Evolutionary conservation across 2,113 vertebrate species (phyloP).

Genomic region (Phalacrocorax pelagicus): DNA sequence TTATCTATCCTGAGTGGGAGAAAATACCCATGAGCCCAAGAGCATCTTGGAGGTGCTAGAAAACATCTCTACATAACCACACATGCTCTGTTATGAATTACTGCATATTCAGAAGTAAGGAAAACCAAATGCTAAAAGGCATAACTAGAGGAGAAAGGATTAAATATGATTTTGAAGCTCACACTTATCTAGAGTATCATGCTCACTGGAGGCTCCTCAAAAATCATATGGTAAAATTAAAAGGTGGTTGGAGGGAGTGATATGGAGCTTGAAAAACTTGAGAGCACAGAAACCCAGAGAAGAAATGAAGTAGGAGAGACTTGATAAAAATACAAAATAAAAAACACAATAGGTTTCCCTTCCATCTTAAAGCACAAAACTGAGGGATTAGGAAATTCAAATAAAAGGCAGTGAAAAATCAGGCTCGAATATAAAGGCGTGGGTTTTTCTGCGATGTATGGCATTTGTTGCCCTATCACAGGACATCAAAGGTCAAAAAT

Average conservation of each 20-base stretch:
- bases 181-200: neutral
- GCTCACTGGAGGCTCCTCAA: neutral
- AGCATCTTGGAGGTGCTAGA: neutral
- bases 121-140: neutral
- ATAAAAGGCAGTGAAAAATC: neutral
- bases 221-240: neutral
- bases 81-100: neutral
- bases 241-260: neutral
- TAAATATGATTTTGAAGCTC: neutral
- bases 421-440: neutral
- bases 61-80: neutral
- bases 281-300: neutral
- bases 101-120: neutral
- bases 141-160: neutral
- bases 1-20: neutral
- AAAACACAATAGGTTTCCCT: neutral
- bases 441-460: neutral
- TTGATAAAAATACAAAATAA: neutral
- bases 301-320: neutral
- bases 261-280: neutral
- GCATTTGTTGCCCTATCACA: neutral
- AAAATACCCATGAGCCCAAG: neutral
- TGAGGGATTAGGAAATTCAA: neutral
- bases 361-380: neutral
- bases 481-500: neutral